A percentile compares a stretch with the other conserved stretches of the same genome.
Evolutionary conservation across 2,113 vertebrate genomes (phyloP).

Genomic region (Lepus europaeus): DNA sequence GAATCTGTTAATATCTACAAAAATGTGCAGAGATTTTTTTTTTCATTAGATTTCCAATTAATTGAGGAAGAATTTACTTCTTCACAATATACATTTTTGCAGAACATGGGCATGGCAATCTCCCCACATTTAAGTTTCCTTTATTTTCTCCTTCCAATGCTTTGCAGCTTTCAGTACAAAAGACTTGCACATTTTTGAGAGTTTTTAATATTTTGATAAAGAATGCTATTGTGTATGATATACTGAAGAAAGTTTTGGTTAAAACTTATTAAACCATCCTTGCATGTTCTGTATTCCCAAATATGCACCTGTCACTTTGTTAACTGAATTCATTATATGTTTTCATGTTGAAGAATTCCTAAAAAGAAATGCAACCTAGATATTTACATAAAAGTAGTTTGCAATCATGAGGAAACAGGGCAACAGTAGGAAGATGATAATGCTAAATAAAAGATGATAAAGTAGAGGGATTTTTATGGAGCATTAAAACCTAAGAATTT

Average conservation of each 20-base stretch:
- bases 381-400: conserved; percentile 17
- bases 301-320: not conserved
- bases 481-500: not conserved
- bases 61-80: not conserved
- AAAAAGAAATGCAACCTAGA: not conserved
- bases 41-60: not conserved
- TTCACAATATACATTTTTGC: not conserved
- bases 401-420: not conserved
- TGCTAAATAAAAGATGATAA: not conserved
- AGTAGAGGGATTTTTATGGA: not conserved
- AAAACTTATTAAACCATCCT: conserved; percentile 35
- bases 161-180: not conserved
- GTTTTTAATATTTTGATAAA: conserved; percentile 50
- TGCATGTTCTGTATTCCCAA: not conserved
- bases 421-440: not conserved
- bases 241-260: conserved; percentile 16
- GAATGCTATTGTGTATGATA: not conserved
- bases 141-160: not conserved
- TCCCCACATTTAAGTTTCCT: not conserved
- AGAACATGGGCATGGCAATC: not conserved
- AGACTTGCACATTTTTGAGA: not conserved
- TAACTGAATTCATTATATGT: conserved; percentile 29
- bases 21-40: not conserved
- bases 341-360: not conserved
- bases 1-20: conserved; percentile 7